Evolutionary conservation across 2,797 vertebrate species (phyloP).

Genomic region (Cacajao melanocephalus): DNA sequence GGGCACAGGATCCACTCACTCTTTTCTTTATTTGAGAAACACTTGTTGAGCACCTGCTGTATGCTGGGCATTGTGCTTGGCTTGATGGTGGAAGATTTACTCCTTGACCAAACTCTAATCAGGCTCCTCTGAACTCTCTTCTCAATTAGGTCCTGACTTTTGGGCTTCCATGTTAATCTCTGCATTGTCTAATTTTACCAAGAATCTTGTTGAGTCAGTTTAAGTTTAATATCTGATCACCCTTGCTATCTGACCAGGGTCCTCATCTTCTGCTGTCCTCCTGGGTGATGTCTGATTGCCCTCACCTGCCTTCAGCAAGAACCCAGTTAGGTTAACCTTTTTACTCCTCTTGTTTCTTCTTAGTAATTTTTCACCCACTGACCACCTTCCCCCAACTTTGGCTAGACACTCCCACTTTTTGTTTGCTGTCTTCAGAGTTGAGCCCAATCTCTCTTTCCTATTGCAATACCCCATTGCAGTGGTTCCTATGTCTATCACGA

Average conservation of each 20-base stretch:
- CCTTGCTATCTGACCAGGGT: not conserved
- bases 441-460: not conserved
- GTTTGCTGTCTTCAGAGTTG: not conserved
- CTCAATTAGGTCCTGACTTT: not conserved
- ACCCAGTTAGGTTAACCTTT: not conserved
- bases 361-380: not conserved
- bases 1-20: rapidly evolving
- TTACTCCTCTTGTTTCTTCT: not conserved
- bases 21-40: not conserved
- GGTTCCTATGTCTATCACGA: not conserved
- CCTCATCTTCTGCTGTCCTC: not conserved
- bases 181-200: not conserved
- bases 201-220: not conserved
- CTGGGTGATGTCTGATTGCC: not conserved
- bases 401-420: not conserved
- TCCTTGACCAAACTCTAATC: not conserved
- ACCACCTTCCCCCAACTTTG: not conserved
- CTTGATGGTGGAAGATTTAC: not conserved
- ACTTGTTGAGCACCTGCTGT: not conserved
- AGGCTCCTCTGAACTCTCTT: not conserved
- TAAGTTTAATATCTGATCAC: not conserved
- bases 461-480: not conserved
- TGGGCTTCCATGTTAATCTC: not conserved
- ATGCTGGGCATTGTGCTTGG: not conserved
- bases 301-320: not conserved